Conservation (phyloP, 2,113 vertebrate genomes). For the Clarias magur region DNA sequence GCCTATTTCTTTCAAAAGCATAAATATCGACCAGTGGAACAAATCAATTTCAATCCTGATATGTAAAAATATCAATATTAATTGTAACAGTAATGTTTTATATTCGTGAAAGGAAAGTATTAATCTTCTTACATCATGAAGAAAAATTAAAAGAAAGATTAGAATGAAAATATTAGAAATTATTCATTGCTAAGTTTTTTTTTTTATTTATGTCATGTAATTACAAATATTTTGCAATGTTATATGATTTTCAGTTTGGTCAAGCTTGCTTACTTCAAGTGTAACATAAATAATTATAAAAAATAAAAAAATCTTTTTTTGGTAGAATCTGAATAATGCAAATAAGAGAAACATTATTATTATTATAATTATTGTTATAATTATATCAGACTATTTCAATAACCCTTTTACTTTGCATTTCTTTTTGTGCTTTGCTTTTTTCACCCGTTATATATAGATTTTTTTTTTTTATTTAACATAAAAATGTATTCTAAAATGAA, state of each 20-base stretch:
- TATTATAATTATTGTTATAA: neutral
- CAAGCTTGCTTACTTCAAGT: neutral
- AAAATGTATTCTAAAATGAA: neutral
- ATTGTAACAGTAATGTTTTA: no score
- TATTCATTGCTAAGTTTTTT: neutral
- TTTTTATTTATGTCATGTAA: no score
- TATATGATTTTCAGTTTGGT: neutral
- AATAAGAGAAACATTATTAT: neutral
- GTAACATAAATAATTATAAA: neutral
- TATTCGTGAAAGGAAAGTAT: no score
- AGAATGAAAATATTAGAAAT: neutral
- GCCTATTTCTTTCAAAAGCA: neutral
- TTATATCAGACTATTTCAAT: neutral
- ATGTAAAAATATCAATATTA: no score
- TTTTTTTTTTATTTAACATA: neutral
- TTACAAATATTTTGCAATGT: neutral
- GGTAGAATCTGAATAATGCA: neutral
- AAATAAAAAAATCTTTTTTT: neutral
- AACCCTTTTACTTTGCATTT: neutral
- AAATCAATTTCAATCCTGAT: neutral
- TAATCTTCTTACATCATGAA: no score
- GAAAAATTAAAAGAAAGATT: no score
- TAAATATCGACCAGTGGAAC: neutral
- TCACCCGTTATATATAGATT: rapidly evolving
- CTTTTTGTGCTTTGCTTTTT: neutral